Evolutionary conservation across 1,140 invertebrate genomes (phyloP).

Genomic region (Diuraphis noxia): DNA sequence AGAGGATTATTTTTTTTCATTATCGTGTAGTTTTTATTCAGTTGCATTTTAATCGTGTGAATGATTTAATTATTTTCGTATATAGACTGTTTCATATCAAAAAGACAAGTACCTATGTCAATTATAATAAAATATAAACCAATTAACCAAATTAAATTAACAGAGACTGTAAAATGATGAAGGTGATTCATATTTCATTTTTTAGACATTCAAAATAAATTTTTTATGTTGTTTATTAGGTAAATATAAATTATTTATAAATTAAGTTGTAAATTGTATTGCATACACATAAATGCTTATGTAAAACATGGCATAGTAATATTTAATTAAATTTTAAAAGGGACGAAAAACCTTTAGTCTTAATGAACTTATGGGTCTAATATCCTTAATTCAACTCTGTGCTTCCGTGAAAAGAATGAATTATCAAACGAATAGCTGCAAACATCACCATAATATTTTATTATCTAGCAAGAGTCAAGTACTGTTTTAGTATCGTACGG

Average conservation of each 20-base stretch:
- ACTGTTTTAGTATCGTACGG: not conserved
- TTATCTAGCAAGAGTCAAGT: no score
- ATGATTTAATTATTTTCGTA: not conserved
- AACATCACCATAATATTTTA: not conserved
- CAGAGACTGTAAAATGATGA: not conserved
- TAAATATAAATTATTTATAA: not conserved
- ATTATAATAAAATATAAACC: not conserved
- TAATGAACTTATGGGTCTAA: not conserved
- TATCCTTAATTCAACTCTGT: not conserved
- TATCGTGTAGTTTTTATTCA: not conserved
- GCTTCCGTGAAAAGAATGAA: not conserved
- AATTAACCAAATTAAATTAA: not conserved
- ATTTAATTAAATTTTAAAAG: not conserved
- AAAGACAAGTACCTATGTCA: not conserved
- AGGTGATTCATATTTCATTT: not conserved
- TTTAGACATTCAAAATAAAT: not conserved
- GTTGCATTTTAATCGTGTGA: not conserved
- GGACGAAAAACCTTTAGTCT: not conserved
- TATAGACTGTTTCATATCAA: not conserved
- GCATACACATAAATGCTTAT: not conserved
- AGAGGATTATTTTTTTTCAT: not conserved
- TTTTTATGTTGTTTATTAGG: not conserved
- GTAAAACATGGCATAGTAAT: not conserved
- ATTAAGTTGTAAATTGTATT: not conserved
- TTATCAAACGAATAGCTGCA: not conserved